Evolutionary conservation across 2,113 vertebrate species (phyloP).

Genomic region (Agelaius tricolor): DNA sequence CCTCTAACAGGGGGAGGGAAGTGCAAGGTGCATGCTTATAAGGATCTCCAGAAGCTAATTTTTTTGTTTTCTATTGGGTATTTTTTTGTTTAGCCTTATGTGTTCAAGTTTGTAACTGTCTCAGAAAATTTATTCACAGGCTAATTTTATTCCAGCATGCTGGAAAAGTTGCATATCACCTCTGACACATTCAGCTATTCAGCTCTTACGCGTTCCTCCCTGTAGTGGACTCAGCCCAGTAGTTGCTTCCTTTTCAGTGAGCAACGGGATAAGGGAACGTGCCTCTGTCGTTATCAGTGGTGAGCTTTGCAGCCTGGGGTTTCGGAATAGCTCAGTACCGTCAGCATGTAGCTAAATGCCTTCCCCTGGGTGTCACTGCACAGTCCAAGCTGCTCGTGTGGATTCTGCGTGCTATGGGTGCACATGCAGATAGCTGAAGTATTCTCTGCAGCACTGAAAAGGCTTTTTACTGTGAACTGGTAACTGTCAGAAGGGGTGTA

Average conservation of each 20-base stretch:
- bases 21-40: rapidly evolving
- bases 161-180: constrained; percentile 29
- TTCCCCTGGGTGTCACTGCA: not conserved
- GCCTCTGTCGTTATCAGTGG: not conserved
- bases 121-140: not conserved
- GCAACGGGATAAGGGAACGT: not conserved
- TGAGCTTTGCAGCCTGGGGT: not conserved
- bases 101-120: not conserved
- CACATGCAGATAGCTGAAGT: not conserved
- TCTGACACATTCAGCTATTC: constrained; percentile 31
- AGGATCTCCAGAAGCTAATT: not conserved
- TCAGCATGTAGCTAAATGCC: not conserved
- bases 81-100: not conserved
- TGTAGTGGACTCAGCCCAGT: not conserved
- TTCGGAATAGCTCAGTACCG: not conserved
- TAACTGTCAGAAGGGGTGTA: not conserved
- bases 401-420: not conserved
- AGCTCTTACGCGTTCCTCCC: not conserved
- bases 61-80: not conserved
- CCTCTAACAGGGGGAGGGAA: not conserved
- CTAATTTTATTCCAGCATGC: not conserved
- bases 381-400: not conserved
- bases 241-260: not conserved
- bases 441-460: not conserved
- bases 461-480: not conserved